Evolutionary conservation across 2,113 vertebrate species (phyloP), one percentile per base, ranked within the genome.

Genomic region (Entelurus aequoreus): DNA sequence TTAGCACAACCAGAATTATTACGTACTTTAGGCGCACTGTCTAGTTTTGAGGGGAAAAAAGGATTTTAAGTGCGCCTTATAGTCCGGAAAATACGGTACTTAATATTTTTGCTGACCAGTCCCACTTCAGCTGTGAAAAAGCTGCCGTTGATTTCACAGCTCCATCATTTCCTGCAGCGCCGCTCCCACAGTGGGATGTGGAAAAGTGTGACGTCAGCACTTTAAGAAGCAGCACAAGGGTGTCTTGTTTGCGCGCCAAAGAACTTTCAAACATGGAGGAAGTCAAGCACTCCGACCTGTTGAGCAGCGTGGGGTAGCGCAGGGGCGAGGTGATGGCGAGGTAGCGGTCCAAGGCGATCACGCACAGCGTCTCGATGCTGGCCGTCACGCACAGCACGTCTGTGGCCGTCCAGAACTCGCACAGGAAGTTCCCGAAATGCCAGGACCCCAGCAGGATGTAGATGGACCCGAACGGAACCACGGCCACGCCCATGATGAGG

Each of bases 351-450:
- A 99, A 84, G 0, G 97, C 95, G 3, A 99, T 98, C 72, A 98
- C 94, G 0, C 97, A 99, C 78, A 99, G 88, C 0, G 97, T 99
- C 87, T 94, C 96, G 0, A 99, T 99, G 82, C 96, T 98, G 71
- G 97, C 97, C 0, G 97, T 99, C 62, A 99, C 97, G 0, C 95
- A 98, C 62, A 99, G 72, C 54, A 98, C 94, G 0, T 99, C 97
- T 0, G 94, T 48, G 0, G 97, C 92, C 2, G 94, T 96, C 95
- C 95, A 99, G 75, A 99, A 93, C 72, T 94, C 90, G 0, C 97
- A 99, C 91, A 94, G 94, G 65, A 94, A 92, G 69, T 91, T 94
- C 47, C 94, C 95, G 0, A 98, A 98, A 46, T 84, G 85, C 97
- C 97, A 99, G 65, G 78, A 84, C 37, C 90, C 81, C 74, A 93